These are phyloP conservation scores for Drosophila mulleri DNA, from an alignment of 2,888 invertebrate genomes.

Conservation along the genomic window DNA sequence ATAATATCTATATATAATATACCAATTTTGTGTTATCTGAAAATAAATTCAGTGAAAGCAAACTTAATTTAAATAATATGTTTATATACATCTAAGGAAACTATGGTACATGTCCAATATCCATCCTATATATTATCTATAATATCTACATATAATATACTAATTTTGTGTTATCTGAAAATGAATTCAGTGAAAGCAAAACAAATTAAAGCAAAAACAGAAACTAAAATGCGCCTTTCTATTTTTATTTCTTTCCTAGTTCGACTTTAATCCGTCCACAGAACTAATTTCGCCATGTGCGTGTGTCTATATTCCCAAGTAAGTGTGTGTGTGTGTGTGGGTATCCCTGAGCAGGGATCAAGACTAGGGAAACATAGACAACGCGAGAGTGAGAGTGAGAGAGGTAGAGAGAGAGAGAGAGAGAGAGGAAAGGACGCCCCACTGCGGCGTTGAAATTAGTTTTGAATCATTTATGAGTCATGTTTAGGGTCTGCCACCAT, in stretches of 20 bases:
- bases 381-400: background rate
- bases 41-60: no score
- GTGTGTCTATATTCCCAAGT: conserved; percentile 37
- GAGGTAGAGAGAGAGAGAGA: conserved; percentile 22
- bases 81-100: no score
- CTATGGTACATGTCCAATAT: no score
- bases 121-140: no score
- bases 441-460: conserved; percentile 74
- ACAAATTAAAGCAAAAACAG: conserved; percentile 32
- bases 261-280: conserved; percentile 68
- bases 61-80: no score
- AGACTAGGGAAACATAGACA: conserved; percentile 20
- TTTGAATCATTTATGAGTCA: conserved; percentile 82
- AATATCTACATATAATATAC: no score
- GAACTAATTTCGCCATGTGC: conserved; percentile 65
- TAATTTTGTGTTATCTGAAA: background rate
- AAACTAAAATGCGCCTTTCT: conserved; percentile 34
- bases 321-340: conserved; percentile 17
- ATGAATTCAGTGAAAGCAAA: background rate
- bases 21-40: no score
- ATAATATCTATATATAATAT: no score
- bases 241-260: conserved; percentile 21
- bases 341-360: conserved; percentile 39
- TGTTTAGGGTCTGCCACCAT: conserved; percentile 72
- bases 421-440: conserved; percentile 54